Percentiles rank a stretch among this genome's conserved stretches.
Evolutionary conservation across 2,888 invertebrate genomes (phyloP).

Genomic region (Melieria omissa): DNA sequence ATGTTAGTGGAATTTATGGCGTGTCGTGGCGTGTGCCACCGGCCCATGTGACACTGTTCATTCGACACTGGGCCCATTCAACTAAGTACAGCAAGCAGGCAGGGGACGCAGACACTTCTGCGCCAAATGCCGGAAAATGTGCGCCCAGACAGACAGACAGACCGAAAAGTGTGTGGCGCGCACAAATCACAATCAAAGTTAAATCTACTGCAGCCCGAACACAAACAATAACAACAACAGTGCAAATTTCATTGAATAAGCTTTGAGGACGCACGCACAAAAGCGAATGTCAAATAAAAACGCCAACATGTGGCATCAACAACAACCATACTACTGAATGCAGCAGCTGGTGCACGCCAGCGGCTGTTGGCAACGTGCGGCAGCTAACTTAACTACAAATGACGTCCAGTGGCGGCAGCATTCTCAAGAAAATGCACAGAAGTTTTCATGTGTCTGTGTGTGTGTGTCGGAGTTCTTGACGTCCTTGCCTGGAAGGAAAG

Average conservation of each 20-base stretch:
- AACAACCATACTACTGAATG: too few species aligned
- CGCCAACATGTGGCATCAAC: too few species aligned
- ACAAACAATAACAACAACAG: neutral
- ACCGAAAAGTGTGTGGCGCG: neutral
- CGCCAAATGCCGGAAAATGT: neutral
- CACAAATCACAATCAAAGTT: constrained; percentile 14
- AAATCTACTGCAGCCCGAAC: neutral
- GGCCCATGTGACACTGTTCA: neutral
- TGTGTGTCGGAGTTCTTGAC: too few species aligned
- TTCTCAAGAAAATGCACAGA: too few species aligned
- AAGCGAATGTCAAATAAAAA: constrained; percentile 5
- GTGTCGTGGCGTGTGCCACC: neutral
- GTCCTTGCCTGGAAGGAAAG: too few species aligned
- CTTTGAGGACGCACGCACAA: neutral
- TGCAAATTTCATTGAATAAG: neutral
- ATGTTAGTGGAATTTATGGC: too few species aligned
- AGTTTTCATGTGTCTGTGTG: too few species aligned
- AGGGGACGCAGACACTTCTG: neutral
- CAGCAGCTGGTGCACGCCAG: too few species aligned
- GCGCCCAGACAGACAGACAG: neutral
- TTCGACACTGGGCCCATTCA: neutral
- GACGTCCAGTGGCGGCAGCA: too few species aligned
- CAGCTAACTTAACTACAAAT: too few species aligned
- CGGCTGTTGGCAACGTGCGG: too few species aligned
- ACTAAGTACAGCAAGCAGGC: too few species aligned